Conservation (phyloP, 1,140 invertebrate species). For the Drosophila paulistorum region DNA sequence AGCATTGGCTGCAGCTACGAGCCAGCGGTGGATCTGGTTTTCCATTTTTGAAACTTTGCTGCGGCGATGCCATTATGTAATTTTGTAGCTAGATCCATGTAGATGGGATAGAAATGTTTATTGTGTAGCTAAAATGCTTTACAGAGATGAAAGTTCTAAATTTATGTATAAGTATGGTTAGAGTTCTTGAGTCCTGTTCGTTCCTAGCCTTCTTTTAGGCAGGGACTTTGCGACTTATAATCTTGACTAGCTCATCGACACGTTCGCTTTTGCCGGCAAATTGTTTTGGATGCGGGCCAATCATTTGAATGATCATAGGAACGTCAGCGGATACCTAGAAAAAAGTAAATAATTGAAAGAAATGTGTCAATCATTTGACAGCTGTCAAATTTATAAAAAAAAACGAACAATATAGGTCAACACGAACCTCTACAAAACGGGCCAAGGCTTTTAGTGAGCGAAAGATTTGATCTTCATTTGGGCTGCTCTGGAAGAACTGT, state of each 20-base stretch:
- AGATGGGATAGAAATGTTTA: slow-evolving; percentile 82
- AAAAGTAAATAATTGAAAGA: slow-evolving; percentile 25
- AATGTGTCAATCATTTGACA: slow-evolving; percentile 49
- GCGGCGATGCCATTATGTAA: slow-evolving; percentile 63
- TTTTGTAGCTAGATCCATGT: slow-evolving; percentile 11
- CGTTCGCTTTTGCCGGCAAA: slow-evolving; percentile 92
- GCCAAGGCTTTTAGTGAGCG: slow-evolving; percentile 91
- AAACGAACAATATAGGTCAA: slow-evolving; percentile 63
- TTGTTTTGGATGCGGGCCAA: slow-evolving; percentile 93
- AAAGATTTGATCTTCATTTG: slow-evolving; percentile 91
- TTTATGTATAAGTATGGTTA: slow-evolving; percentile 39
- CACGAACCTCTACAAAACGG: slow-evolving; percentile 89
- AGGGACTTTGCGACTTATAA: slow-evolving; percentile 87
- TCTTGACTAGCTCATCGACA: slow-evolving; percentile 91
- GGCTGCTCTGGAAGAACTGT: slow-evolving; percentile 92
- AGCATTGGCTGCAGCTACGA: slow-evolving; percentile 91
- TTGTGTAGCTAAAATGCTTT: slow-evolving; percentile 75
- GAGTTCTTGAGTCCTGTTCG: slow-evolving; percentile 28
- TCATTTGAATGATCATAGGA: slow-evolving; percentile 94
- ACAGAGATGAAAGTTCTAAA: slow-evolving; percentile 70
- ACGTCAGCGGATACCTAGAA: slow-evolving; percentile 87
- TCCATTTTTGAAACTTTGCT: slow-evolving; percentile 72
- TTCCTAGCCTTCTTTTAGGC: slow-evolving; percentile 47
- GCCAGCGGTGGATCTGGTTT: slow-evolving; percentile 83
- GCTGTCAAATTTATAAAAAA: slow-evolving; percentile 40